phyloP scores from a whole-genome alignment of 2,113 vertebrate genomes.

The Myiagra hebetior region DNA sequence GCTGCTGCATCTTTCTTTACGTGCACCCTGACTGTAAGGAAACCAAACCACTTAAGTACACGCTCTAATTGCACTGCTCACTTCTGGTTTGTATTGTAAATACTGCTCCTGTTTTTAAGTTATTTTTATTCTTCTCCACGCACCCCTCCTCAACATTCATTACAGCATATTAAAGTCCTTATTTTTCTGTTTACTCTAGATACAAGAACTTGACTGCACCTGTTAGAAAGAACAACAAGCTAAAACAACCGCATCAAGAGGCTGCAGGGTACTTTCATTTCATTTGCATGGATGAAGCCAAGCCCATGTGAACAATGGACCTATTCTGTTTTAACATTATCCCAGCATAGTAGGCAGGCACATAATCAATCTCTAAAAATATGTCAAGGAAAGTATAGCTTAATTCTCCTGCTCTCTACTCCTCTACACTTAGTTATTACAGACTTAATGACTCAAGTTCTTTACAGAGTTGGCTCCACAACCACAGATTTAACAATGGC shows the following conservation, averaged over 20 bases:
- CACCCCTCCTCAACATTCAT: not conserved
- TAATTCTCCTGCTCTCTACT: not conserved
- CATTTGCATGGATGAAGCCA: not conserved
- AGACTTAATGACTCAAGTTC: not conserved
- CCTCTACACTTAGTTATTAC: not conserved
- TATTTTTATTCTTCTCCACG: not conserved
- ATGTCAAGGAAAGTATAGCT: not conserved
- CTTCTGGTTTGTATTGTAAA: not conserved
- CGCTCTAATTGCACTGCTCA: rapidly evolving
- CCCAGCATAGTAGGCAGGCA: not conserved
- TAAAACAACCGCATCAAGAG: not conserved
- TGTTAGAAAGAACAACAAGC: not conserved
- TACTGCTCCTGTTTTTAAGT: not conserved
- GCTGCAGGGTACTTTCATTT: not conserved
- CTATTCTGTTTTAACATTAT: not conserved
- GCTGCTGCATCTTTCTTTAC: not conserved
- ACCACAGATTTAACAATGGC: rapidly evolving
- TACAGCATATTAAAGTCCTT: not conserved
- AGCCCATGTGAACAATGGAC: not conserved
- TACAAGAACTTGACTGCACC: not conserved
- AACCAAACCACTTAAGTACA: not conserved
- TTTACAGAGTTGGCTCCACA: not conserved
- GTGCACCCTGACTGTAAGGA: not conserved
- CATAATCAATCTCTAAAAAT: not conserved
- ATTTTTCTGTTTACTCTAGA: not conserved